Evolutionary conservation across 2,797 vertebrate genomes (phyloP).

Genomic region (Muscicapa comitata): DNA sequence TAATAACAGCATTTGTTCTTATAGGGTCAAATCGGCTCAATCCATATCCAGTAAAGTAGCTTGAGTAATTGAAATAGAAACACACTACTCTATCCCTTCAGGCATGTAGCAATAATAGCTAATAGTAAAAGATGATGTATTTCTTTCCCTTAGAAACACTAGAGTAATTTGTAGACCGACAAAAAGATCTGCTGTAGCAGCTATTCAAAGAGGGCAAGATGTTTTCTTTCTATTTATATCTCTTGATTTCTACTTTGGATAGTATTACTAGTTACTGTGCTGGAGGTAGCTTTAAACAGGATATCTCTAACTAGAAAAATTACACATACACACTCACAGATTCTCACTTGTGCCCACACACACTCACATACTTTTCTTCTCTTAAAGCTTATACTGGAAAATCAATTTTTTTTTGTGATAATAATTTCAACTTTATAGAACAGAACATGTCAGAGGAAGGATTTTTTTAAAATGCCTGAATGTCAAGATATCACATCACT

Average conservation of each 20-base stretch:
- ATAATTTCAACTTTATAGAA: background rate
- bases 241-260: background rate
- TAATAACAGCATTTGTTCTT: slow-evolving; percentile 58
- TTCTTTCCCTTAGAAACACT: background rate
- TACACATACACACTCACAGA: background rate
- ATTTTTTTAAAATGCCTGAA: background rate
- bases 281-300: background rate
- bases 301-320: background rate
- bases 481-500: background rate
- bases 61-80: slow-evolving; percentile 52
- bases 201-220: background rate
- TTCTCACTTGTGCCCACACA: background rate
- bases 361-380: background rate
- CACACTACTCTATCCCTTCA: slow-evolving; percentile 13
- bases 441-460: background rate
- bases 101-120: slow-evolving; percentile 37
- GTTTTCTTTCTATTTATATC: background rate
- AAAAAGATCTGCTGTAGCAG: slow-evolving; percentile 3
- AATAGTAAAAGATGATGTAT: slow-evolving; percentile 47
- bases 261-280: background rate
- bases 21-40: slow-evolving; percentile 45
- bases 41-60: slow-evolving; percentile 36
- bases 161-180: background rate
- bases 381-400: background rate
- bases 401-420: background rate